These are phyloP conservation scores for Hyles lineata DNA, from an alignment of 2,888 invertebrate species.

Conservation along the genomic window DNA sequence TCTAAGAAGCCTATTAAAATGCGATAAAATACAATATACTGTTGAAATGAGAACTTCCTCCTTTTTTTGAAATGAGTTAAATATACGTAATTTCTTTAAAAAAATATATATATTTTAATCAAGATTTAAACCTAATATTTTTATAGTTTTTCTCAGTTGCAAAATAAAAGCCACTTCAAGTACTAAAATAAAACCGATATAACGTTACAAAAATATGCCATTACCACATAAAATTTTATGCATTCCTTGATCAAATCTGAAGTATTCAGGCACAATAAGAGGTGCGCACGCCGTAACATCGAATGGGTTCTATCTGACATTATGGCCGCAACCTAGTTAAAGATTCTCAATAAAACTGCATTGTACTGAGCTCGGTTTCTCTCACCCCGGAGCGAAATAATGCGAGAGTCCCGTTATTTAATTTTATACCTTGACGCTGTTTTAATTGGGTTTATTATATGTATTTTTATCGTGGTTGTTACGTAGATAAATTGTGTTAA, in stretches of 20 bases:
- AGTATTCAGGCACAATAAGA: conserved; percentile 31
- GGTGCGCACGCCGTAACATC: conserved; percentile 33
- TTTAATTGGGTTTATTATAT: neutral
- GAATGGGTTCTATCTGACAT: conserved; percentile 37
- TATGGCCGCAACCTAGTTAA: conserved; percentile 39
- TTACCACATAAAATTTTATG: neutral
- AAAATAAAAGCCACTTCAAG: neutral
- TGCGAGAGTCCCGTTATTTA: neutral
- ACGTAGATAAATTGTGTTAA: neutral
- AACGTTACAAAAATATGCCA: neutral
- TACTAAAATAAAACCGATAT: neutral
- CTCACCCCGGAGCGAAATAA: neutral
- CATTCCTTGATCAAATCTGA: conserved; percentile 28
- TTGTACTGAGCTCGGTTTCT: conserved; percentile 26
- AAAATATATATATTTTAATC: too few relatives aligned
- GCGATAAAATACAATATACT: too few relatives aligned
- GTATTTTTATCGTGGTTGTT: neutral
- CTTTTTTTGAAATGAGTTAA: too few relatives aligned
- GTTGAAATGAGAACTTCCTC: too few relatives aligned
- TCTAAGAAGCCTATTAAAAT: too few relatives aligned
- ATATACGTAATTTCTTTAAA: too few relatives aligned
- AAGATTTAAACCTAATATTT: too few relatives aligned
- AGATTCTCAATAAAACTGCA: conserved; percentile 42
- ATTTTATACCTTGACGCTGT: neutral
- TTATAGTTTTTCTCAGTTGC: neutral